Conservation (phyloP, 2,797 vertebrate genomes). For the Babyrousa celebensis region DNA sequence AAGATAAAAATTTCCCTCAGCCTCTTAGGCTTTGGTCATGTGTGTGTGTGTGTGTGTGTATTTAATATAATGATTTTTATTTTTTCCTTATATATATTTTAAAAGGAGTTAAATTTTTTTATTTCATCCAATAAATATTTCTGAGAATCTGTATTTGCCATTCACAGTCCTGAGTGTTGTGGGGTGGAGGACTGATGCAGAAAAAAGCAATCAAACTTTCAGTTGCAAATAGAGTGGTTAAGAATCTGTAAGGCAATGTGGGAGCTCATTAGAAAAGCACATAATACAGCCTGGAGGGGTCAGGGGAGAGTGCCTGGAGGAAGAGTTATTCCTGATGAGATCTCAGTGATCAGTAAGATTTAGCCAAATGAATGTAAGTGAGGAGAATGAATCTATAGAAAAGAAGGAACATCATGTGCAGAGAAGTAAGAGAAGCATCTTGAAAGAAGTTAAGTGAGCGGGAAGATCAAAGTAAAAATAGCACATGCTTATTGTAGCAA, state of each 20-base stretch:
- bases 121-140: slow-evolving; percentile 24
- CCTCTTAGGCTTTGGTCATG: background rate
- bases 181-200: background rate
- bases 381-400: background rate
- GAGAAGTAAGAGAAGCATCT: background rate
- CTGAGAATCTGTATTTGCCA: background rate
- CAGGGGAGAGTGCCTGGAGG: background rate
- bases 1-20: background rate
- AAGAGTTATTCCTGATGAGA: background rate
- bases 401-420: background rate
- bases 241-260: background rate
- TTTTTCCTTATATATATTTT: background rate
- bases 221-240: background rate
- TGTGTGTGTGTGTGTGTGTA: background rate
- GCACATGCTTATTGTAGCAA: background rate
- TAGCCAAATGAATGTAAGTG: background rate
- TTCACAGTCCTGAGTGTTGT: background rate
- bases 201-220: background rate
- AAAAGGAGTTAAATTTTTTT: background rate
- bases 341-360: slow-evolving; percentile 28
- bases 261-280: background rate
- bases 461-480: slow-evolving; percentile 57
- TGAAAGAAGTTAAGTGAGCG: background rate
- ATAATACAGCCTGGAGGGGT: background rate
- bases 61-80: too few relatives aligned